phyloP scores from a whole-genome alignment of 2,113 vertebrate genomes.

The Murina feae region DNA sequence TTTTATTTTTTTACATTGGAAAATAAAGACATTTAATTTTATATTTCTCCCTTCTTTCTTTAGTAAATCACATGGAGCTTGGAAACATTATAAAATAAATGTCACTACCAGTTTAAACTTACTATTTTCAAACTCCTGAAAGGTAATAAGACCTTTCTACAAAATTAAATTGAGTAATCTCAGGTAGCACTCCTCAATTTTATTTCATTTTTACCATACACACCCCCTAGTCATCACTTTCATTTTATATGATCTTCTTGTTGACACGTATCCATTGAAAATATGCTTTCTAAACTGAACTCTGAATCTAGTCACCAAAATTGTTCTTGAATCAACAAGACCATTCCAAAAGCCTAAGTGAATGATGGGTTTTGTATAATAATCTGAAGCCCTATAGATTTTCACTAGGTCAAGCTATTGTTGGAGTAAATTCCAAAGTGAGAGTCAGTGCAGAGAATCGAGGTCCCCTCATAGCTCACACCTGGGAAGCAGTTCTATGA shows the following conservation, averaged over 20 bases:
- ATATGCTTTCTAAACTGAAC: conserved; percentile 55
- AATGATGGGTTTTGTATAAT: conserved; percentile 58
- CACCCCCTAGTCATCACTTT: conserved; percentile 36
- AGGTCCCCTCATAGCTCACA: background rate
- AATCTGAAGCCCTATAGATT: conserved; percentile 50
- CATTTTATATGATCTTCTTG: conserved; percentile 63
- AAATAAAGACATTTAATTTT: conserved; percentile 21
- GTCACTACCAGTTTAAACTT: conserved; percentile 10
- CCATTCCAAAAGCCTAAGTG: conserved; percentile 39
- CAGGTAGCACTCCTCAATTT: conserved; percentile 23
- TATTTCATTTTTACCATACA: conserved; percentile 45
- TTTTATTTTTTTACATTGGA: background rate
- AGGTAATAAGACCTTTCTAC: conserved; percentile 27
- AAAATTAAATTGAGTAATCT: conserved; percentile 49
- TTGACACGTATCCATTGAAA: conserved; percentile 60
- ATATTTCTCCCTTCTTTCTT: conserved; percentile 12
- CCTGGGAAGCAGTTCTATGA: background rate
- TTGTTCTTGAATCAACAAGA: conserved; percentile 55
- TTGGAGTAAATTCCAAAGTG: conserved; percentile 24
- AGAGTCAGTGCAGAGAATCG: conserved; percentile 9
- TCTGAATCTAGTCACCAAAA: conserved; percentile 56
- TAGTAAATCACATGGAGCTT: background rate
- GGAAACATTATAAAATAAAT: conserved; percentile 32
- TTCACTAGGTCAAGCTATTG: conserved; percentile 41
- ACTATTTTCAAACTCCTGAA: conserved; percentile 33